Conservation (phyloP, 1,140 invertebrate species). For the Trissolcus basalis region DNA sequence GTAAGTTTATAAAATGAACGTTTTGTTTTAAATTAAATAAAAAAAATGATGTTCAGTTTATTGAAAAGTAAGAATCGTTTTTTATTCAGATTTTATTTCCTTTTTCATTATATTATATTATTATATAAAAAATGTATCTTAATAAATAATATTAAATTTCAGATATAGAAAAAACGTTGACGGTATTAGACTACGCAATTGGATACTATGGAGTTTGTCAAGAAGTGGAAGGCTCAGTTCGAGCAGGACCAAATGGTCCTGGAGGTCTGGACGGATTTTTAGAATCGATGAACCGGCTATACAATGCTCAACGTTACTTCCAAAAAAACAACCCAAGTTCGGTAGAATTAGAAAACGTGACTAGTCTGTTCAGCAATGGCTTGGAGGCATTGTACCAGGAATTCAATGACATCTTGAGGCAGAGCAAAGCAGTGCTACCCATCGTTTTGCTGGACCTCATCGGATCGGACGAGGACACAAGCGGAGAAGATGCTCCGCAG, state of each 20-base stretch:
- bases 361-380: conserved; percentile 78
- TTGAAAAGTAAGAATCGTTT: no score
- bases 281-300: conserved; percentile 88
- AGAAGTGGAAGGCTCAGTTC: conserved; percentile 88
- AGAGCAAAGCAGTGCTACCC: conserved; percentile 90
- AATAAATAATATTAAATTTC: no score
- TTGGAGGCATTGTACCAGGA: conserved; percentile 84
- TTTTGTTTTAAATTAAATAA: no score
- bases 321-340: conserved; percentile 94
- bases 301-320: conserved; percentile 93
- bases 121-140: no score
- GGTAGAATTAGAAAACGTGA: conserved; percentile 94
- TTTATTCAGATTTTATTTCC: no score
- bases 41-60: no score
- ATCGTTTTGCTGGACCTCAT: conserved; percentile 91
- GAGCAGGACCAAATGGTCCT: conserved; percentile 82
- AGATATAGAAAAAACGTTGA: conserved; percentile 88
- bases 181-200: conserved; percentile 90
- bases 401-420: conserved; percentile 90
- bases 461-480: conserved; percentile 87
- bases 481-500: conserved; percentile 71
- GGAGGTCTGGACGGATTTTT: conserved; percentile 84
- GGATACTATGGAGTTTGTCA: conserved; percentile 92
- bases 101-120: no score
- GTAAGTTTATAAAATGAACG: no score